Base-by-base conservation (phyloP, 2,888 invertebrate genomes). In the Chloromyia formosa region DNA sequence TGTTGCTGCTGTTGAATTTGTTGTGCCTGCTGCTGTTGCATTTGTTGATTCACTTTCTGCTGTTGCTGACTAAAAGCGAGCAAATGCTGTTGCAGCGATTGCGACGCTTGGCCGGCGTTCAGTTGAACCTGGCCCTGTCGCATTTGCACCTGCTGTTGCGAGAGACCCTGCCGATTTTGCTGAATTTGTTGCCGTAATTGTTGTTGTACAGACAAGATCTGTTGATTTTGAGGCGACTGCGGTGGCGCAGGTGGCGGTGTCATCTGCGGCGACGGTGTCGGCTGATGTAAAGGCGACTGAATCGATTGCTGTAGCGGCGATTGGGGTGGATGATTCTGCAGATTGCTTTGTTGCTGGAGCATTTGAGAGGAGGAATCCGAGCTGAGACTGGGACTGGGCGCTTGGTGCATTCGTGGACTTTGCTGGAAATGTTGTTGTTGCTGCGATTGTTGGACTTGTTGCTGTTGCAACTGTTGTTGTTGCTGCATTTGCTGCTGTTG, bases 171-270 rank as follows among this genome's bases (percentile, higher is more conserved):
- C 3, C 81, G 78, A 14, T 78, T 78, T 66, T 82, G 80, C 75
- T 82, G 82, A 12, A 82, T 75, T 75, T 83, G 83, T 62, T 85
- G 84, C 0, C 85, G 81, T 66, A 84, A 78, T 73, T 83, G 84
- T 69, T 82, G 82, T 68, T 81, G 82, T 9, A 78, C 79, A 1
- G 78, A 61, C 22, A 80, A 77, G 54, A 78, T 78, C 35, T 74
- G 82, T 61, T 83, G 83, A 12, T 76, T 75, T 84, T 0, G 84
- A 12, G 74, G 77, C 1, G 77, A 75, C n/a, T 74, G 84, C 0
- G 84, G 82, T 0, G 82, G 85, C 1, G 75, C 75, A 18, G 84
- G 85, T 7, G 84, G 85, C 1, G 84, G 85, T 0, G 85, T 85
- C 84, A 84, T 84, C 79, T 84, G 85, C 0, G 84, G 84, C 1